phyloP scores from a whole-genome alignment of 2,113 vertebrate genomes.

The Sander lucioperca region DNA sequence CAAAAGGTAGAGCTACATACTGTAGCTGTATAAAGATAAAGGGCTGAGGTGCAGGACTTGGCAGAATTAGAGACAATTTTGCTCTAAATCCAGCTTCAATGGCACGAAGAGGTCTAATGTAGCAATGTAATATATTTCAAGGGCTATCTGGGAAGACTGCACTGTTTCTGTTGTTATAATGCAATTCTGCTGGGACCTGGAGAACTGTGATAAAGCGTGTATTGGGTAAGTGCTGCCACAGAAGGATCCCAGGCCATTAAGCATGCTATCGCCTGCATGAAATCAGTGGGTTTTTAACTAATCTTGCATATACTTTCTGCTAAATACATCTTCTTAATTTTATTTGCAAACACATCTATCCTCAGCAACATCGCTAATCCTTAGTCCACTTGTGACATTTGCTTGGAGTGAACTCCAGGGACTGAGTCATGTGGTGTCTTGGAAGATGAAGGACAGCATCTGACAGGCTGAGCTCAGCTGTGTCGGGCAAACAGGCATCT shows the following conservation, averaged over 20 bases:
- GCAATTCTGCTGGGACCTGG: not conserved
- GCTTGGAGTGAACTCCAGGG: constrained; percentile 10
- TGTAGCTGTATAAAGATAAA: constrained; percentile 38
- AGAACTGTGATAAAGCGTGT: constrained; percentile 31
- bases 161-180: constrained; percentile 40
- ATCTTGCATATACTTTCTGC: not conserved
- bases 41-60: constrained; percentile 28
- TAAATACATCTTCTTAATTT: constrained; percentile 9
- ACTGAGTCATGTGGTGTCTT: constrained; percentile 52
- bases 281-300: not conserved
- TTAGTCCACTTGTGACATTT: constrained; percentile 27
- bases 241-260: not conserved
- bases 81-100: constrained; percentile 34
- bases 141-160: constrained; percentile 17
- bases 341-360: constrained; percentile 16
- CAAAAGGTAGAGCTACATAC: constrained; percentile 23
- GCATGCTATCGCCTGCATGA: not conserved
- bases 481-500: constrained; percentile 30
- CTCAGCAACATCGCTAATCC: constrained; percentile 15
- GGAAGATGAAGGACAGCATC: constrained; percentile 42
- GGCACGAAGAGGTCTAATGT: constrained; percentile 24
- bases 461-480: constrained; percentile 49
- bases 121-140: constrained; percentile 41
- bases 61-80: constrained; percentile 3
- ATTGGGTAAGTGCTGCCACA: not conserved